Conservation (phyloP, 2,888 invertebrate genomes). For the Ectemnius cavifrons region DNA sequence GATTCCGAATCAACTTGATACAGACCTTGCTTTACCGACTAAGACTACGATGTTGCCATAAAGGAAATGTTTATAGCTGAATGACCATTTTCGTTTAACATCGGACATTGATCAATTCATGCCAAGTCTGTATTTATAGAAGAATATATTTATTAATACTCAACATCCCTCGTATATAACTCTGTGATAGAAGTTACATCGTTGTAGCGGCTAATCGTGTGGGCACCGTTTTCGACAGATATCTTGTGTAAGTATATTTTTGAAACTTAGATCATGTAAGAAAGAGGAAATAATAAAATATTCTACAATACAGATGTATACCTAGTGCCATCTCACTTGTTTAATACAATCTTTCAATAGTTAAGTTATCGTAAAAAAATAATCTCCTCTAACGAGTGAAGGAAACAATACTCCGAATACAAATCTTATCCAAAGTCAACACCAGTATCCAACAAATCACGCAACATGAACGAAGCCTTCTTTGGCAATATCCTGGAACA, state of each 20-base stretch:
- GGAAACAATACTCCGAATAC: slow-evolving; percentile 8
- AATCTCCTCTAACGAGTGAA: not conserved
- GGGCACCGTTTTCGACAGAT: too few relatives aligned
- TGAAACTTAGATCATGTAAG: too few relatives aligned
- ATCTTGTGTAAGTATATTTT: too few relatives aligned
- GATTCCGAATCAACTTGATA: slow-evolving; percentile 11
- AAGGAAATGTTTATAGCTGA: not conserved
- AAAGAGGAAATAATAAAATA: too few relatives aligned
- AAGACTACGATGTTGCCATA: not conserved
- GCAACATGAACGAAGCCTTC: slow-evolving; percentile 81
- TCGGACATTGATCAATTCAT: too few relatives aligned
- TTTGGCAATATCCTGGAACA: slow-evolving; percentile 80
- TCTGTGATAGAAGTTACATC: not conserved
- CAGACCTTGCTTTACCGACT: not conserved
- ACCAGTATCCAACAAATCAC: slow-evolving; percentile 83
- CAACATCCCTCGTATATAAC: slow-evolving; percentile 7
- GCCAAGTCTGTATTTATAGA: slow-evolving; percentile 24
- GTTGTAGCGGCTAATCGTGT: too few relatives aligned
- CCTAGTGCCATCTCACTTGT: too few relatives aligned
- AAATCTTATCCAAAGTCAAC: slow-evolving; percentile 81
- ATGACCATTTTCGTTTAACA: too few relatives aligned
- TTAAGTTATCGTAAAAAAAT: too few relatives aligned
- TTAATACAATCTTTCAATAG: too few relatives aligned
- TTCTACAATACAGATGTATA: too few relatives aligned
- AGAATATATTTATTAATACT: slow-evolving; percentile 34